A percentile compares a stretch with the other conserved stretches of the same genome.
These are phyloP conservation scores for Pagrus major DNA, from an alignment of 2,113 vertebrate genomes.

Conservation along the genomic window DNA sequence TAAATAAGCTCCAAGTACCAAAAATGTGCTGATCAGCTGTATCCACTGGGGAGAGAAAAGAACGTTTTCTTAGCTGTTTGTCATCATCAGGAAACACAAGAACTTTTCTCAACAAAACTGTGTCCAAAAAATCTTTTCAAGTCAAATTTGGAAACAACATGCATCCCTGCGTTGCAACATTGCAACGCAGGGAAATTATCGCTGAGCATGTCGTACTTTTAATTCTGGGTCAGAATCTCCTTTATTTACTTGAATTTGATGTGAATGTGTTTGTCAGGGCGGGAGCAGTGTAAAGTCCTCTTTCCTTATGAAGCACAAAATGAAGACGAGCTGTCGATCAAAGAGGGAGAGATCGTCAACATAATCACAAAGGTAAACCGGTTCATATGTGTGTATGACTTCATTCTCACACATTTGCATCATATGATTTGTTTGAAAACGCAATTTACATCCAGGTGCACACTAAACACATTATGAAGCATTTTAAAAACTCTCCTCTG, in stretches of 20 bases:
- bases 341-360: conserved; percentile 95
- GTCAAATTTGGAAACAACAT: too few relatives aligned
- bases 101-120: too few relatives aligned
- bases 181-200: too few relatives aligned
- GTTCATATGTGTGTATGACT: background rate
- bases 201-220: background rate
- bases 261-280: conserved; percentile 81
- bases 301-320: conserved; percentile 98
- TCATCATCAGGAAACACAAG: too few relatives aligned
- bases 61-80: too few relatives aligned
- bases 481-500: background rate
- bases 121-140: too few relatives aligned
- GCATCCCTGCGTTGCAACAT: too few relatives aligned
- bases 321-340: conserved; percentile 96
- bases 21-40: too few relatives aligned
- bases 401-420: background rate
- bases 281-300: conserved; percentile 97
- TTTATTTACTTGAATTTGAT: background rate
- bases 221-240: background rate
- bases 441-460: conserved; percentile 21
- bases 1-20: too few relatives aligned
- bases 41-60: too few relatives aligned
- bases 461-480: background rate
- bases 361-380: conserved; percentile 94
- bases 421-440: background rate